A percentile compares a stretch with the other conserved stretches of the same genome.
phyloP scores from a whole-genome alignment of 2,113 vertebrate genomes.

The Lophotis ruficrista region DNA sequence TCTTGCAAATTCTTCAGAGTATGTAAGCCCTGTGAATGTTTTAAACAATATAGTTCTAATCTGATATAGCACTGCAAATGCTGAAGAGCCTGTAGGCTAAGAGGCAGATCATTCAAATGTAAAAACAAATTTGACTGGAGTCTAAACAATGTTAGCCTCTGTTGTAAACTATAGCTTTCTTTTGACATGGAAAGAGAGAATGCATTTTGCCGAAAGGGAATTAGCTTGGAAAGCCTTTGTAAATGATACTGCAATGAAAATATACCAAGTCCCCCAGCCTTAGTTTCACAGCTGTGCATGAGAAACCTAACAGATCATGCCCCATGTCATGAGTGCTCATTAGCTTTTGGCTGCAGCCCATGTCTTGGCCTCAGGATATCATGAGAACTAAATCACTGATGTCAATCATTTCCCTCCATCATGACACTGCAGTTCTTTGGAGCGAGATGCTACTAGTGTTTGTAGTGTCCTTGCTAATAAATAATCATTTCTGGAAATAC shows the following conservation, averaged over 20 bases:
- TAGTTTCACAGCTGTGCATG: conserved; percentile 10
- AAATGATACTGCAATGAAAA: conserved; percentile 47
- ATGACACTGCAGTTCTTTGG: neutral
- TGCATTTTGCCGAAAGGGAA: conserved; percentile 29
- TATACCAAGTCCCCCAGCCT: neutral
- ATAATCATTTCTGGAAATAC: neutral
- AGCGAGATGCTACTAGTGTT: neutral
- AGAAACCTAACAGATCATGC: neutral
- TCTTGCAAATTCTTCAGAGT: conserved; percentile 81
- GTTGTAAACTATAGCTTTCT: neutral
- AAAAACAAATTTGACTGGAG: conserved; percentile 54
- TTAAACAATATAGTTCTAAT: conserved; percentile 47
- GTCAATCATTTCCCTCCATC: neutral
- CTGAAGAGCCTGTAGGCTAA: conserved; percentile 18
- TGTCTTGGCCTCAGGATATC: neutral
- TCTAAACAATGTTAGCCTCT: conserved; percentile 54
- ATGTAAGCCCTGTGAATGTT: conserved; percentile 76
- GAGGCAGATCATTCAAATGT: conserved; percentile 59
- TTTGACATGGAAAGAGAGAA: conserved; percentile 29
- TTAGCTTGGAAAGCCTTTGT: conserved; percentile 32
- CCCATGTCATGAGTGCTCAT: neutral
- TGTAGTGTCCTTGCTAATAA: neutral
- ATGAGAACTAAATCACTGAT: neutral
- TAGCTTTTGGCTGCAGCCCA: conserved; percentile 41
- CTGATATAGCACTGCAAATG: conserved; percentile 15